Percentiles rank a stretch among this genome's conserved stretches.
These are phyloP conservation scores for Mythimna loreyi DNA, from an alignment of 2,888 invertebrate species.

Conservation along the genomic window DNA sequence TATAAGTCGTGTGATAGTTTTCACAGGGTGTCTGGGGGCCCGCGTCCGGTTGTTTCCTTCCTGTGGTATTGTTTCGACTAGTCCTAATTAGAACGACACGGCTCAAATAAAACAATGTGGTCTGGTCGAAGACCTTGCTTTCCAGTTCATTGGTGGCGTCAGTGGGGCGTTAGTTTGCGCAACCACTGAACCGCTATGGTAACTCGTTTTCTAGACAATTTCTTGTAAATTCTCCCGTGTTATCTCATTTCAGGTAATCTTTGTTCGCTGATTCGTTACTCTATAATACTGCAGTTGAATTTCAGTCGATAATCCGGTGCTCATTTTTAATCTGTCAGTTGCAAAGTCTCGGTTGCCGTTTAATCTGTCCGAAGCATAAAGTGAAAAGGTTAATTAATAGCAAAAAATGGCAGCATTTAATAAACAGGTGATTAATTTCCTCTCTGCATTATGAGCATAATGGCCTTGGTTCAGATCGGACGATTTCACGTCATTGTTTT, in stretches of 20 bases:
- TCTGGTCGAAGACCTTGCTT: slow-evolving; percentile 88
- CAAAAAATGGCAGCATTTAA: slow-evolving; percentile 74
- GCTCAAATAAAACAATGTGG: slow-evolving; percentile 85
- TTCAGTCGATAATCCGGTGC: slow-evolving; percentile 30
- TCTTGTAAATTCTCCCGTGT: slow-evolving; percentile 64
- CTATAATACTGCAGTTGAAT: not conserved
- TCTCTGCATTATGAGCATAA: slow-evolving; percentile 77
- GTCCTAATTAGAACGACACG: slow-evolving; percentile 86
- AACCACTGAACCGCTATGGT: slow-evolving; percentile 78
- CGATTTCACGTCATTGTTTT: slow-evolving; percentile 90
- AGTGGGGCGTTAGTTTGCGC: slow-evolving; percentile 85
- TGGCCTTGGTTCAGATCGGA: slow-evolving; percentile 84
- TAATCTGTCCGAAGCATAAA: slow-evolving; percentile 61
- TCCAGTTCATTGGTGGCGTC: slow-evolving; percentile 88
- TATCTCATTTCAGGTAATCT: slow-evolving; percentile 62
- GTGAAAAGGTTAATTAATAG: slow-evolving; percentile 64
- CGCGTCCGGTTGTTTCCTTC: slow-evolving; percentile 87
- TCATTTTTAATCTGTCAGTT: slow-evolving; percentile 38
- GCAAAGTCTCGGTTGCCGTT: slow-evolving; percentile 35
- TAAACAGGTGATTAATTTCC: slow-evolving; percentile 81
- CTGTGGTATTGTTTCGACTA: slow-evolving; percentile 90
- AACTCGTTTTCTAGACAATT: slow-evolving; percentile 81
- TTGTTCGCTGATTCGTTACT: slow-evolving; percentile 10
- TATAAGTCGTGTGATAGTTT: slow-evolving; percentile 84
- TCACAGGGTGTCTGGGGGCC: slow-evolving; percentile 77